These are phyloP conservation scores for Perdita meconis DNA, from an alignment of 2,888 invertebrate genomes.

Conservation along the genomic window DNA sequence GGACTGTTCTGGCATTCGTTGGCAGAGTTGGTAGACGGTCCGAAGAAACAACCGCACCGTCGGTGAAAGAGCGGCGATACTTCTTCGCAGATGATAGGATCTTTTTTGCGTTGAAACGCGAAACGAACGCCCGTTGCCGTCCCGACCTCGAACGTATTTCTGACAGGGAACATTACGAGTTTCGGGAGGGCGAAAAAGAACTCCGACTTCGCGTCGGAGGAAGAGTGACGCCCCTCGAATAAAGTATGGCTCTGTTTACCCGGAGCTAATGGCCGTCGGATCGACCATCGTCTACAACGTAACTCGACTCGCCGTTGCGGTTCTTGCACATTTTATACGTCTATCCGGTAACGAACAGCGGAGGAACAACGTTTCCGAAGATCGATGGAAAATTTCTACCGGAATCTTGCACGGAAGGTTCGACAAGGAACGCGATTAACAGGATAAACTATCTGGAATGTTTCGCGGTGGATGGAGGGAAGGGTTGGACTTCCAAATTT, in stretches of 20 bases:
- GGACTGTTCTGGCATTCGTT: not conserved
- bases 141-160: slow-evolving; percentile 56
- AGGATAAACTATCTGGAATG: not conserved
- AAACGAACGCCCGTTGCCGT: slow-evolving; percentile 52
- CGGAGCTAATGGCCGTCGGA: slow-evolving; percentile 82
- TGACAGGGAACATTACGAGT: slow-evolving; percentile 68
- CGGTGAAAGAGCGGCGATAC: slow-evolving; percentile 23
- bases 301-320: slow-evolving; percentile 66
- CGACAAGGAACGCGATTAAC: not conserved
- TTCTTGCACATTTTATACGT: slow-evolving; percentile 60
- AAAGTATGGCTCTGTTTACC: slow-evolving; percentile 84
- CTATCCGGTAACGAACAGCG: slow-evolving; percentile 49
- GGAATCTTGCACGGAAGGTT: not conserved
- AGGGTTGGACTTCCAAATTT: not conserved
- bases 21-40: not conserved
- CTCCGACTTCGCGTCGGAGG: slow-evolving; percentile 79
- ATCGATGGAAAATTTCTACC: slow-evolving; percentile 45
- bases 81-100: slow-evolving; percentile 40
- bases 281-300: slow-evolving; percentile 79
- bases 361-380: slow-evolving; percentile 37
- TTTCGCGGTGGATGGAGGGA: not conserved
- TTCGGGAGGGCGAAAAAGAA: slow-evolving; percentile 73
- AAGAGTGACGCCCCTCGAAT: slow-evolving; percentile 82
- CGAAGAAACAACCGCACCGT: slow-evolving; percentile 13
- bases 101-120: slow-evolving; percentile 48